phyloP scores from a whole-genome alignment of 2,113 vertebrate species.

The Loxodonta africana region DNA sequence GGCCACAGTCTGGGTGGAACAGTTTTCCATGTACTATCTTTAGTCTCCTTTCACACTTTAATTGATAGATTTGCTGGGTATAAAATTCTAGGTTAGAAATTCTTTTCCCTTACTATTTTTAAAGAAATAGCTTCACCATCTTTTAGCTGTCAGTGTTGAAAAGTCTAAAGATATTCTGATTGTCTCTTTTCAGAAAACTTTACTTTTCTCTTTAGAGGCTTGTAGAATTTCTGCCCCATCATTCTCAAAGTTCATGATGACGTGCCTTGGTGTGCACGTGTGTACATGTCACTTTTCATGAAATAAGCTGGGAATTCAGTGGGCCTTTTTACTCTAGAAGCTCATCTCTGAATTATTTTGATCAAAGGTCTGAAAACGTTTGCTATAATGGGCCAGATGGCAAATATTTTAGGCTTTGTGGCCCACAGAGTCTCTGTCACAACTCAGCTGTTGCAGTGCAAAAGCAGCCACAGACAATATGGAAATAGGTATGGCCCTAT shows the following conservation, averaged over 20 bases:
- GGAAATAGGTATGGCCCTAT: not conserved
- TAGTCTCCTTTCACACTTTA: constrained; percentile 6
- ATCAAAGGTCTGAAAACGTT: not conserved
- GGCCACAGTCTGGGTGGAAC: too few relatives aligned
- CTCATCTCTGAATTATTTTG: constrained; percentile 17
- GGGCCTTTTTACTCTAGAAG: constrained; percentile 1
- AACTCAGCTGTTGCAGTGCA: not conserved
- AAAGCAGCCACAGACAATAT: not conserved
- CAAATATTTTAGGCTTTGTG: constrained; percentile 26
- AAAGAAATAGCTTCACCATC: not conserved
- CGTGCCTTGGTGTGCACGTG: not conserved
- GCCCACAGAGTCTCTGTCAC: not conserved
- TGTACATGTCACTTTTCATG: not conserved
- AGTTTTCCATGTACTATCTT: not conserved
- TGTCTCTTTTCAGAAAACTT: not conserved
- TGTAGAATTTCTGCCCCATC: constrained; percentile 29
- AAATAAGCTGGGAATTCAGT: not conserved
- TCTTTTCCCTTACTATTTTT: not conserved
- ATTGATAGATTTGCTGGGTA: not conserved
- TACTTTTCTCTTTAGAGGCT: not conserved
- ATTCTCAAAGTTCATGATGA: not conserved
- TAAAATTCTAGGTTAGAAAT: constrained; percentile 17
- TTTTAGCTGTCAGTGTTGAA: not conserved
- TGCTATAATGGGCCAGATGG: not conserved
- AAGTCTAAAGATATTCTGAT: not conserved